Evolutionary conservation across 53 echinoderm and acorn worm genomes (phyloP).

Genomic region (Apostichopus leukothele): DNA sequence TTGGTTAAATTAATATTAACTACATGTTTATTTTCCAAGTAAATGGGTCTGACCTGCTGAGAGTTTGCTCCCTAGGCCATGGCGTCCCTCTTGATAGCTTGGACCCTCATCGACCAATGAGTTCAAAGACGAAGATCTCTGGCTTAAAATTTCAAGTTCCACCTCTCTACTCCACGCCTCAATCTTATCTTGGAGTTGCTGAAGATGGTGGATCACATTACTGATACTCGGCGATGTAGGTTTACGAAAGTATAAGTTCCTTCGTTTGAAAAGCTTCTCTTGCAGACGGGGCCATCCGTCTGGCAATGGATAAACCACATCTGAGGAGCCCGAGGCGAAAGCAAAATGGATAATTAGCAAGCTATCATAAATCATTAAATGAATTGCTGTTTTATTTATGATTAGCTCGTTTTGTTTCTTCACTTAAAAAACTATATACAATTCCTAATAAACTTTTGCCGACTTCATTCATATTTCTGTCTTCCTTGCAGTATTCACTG

Average conservation of each 20-base stretch:
- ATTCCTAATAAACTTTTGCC: no score
- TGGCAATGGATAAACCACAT: conserved; percentile 73
- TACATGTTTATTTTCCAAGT: no score
- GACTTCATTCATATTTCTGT: no score
- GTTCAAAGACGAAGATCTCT: conserved; percentile 51
- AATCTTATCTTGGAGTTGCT: conserved; percentile 82
- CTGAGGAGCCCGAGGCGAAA: conserved; percentile 38
- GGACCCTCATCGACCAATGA: neutral
- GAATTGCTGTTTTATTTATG: no score
- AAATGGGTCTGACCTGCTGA: neutral
- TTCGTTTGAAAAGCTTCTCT: conserved; percentile 77
- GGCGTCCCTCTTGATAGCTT: conserved; percentile 37
- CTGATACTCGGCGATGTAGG: conserved; percentile 69
- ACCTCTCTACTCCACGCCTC: conserved; percentile 94
- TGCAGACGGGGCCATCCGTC: conserved; percentile 93
- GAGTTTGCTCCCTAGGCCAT: conserved; percentile 40
- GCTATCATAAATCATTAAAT: no score
- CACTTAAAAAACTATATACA: no score
- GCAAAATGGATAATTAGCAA: neutral
- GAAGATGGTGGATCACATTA: conserved; percentile 79
- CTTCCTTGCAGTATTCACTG: no score
- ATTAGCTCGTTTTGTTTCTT: no score
- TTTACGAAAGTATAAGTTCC: conserved; percentile 86
- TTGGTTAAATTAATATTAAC: neutral
- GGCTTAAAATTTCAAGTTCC: conserved; percentile 86